Evolutionary conservation across 2,888 invertebrate genomes (phyloP), one percentile per base, ranked within the genome.

Genomic region (Tineola bisselliella): DNA sequence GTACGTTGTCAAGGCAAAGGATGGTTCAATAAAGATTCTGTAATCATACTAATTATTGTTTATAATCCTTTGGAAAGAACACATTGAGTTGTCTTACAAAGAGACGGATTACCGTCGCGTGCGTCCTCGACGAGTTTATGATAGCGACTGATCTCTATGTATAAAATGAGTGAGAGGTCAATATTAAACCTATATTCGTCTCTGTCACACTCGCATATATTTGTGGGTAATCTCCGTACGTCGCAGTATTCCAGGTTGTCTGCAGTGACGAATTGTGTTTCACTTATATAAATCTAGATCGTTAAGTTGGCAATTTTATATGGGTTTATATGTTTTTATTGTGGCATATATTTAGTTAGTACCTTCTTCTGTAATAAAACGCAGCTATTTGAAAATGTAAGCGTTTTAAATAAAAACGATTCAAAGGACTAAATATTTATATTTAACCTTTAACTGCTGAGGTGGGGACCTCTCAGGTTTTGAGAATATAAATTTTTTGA

Each of bases 1-100:
- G 17, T 54, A 58, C 33, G 31, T 19, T 8, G 25, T 12, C 56
- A 3, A 15, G 2, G 25, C 25, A 56, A 56, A 52, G 52, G 17
- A n/a, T 48, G 48, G n/a, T 6, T 48, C 12, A 48, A 48, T 43
- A 43, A 19, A 19, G 44, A 12, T 33, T 58, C 25, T 25, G 57
- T 60, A 60, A 60, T 72, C 67, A 64, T 67, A 67, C 76, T 79
- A 79, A 79, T 80, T 78, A 74, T 70, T 63, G 69, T 78, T 77
- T 77, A 79, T 75, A 77, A 69, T 68, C 67, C 66, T 59, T 18
- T 8, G 10, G 58, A 17, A 13, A 17, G 25, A 4, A 6, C 25
- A 72, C 75, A 77, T 77, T 78, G 71, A 76, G 77, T 70, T 68
- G 69, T 70, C 69, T 65, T 62, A 66, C 67, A 66, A 62, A 66